phyloP scores from a whole-genome alignment of 2,113 vertebrate species.

The Dicaeum eximium region DNA sequence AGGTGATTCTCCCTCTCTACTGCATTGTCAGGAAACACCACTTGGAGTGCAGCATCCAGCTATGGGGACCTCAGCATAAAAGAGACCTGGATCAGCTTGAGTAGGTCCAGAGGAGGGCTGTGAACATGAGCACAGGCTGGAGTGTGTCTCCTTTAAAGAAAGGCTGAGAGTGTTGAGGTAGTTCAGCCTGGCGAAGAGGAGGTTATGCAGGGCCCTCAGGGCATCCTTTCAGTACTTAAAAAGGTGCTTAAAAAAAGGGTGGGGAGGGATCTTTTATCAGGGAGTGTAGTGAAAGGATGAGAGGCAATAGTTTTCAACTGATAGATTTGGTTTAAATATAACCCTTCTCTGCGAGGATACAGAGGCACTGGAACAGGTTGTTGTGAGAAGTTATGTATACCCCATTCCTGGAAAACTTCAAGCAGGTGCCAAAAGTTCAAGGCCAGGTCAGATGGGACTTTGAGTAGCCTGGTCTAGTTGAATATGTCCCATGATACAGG shows the following conservation, averaged over 20 bases:
- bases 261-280: background rate
- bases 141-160: background rate
- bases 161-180: background rate
- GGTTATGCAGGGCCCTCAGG: accelerated
- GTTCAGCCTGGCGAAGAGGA: background rate
- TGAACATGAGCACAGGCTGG: background rate
- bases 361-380: background rate
- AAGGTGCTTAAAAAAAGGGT: background rate
- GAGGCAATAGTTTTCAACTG: background rate
- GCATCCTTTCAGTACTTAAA: background rate
- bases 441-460: background rate
- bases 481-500: too few species aligned
- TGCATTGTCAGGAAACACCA: accelerated
- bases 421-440: background rate
- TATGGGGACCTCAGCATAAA: background rate
- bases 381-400: background rate
- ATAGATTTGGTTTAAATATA: background rate
- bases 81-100: background rate
- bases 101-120: background rate
- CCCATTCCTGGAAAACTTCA: background rate
- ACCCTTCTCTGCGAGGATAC: background rate
- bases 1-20: background rate
- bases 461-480: background rate
- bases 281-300: background rate
- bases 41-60: background rate